Evolutionary conservation across 2,888 invertebrate species (phyloP).

Genomic region (Gymnocheta viridis): DNA sequence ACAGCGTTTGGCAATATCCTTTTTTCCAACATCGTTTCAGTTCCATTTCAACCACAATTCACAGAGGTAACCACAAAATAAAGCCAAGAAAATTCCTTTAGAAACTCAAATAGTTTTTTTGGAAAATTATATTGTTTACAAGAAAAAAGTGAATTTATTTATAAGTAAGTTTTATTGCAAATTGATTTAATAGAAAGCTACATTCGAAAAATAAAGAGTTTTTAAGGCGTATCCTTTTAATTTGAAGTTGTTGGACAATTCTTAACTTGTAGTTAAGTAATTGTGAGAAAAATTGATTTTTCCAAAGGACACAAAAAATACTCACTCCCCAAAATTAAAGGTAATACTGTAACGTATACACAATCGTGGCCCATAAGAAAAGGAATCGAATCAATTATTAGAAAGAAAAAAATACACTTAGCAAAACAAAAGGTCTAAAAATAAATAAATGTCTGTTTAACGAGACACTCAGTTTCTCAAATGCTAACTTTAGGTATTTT

Average conservation of each 20-base stretch:
- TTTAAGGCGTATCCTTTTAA: background rate
- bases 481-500: no score
- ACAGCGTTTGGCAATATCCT: constrained; percentile 42
- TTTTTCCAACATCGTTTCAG: constrained; percentile 58
- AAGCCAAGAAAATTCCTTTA: constrained; percentile 62
- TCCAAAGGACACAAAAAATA: constrained; percentile 43
- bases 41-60: constrained; percentile 65
- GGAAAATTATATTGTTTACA: background rate
- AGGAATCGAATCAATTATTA: constrained; percentile 23
- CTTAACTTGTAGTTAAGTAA: background rate
- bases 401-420: background rate
- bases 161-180: constrained; percentile 50
- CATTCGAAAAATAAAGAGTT: background rate
- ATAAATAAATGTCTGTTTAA: no score
- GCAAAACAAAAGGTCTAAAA: no score
- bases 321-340: constrained; percentile 57
- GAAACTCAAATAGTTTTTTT: constrained; percentile 31
- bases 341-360: constrained; percentile 51
- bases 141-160: background rate
- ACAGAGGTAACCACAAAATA: constrained; percentile 56
- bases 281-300: constrained; percentile 65
- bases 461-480: no score
- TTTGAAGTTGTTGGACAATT: background rate
- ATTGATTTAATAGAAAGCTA: background rate
- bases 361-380: constrained; percentile 6